A percentile compares a stretch with the other conserved stretches of the same genome.
These are phyloP conservation scores for Thereuonema tuberculata DNA, from an alignment of 1,140 invertebrate genomes.

Conservation along the genomic window DNA sequence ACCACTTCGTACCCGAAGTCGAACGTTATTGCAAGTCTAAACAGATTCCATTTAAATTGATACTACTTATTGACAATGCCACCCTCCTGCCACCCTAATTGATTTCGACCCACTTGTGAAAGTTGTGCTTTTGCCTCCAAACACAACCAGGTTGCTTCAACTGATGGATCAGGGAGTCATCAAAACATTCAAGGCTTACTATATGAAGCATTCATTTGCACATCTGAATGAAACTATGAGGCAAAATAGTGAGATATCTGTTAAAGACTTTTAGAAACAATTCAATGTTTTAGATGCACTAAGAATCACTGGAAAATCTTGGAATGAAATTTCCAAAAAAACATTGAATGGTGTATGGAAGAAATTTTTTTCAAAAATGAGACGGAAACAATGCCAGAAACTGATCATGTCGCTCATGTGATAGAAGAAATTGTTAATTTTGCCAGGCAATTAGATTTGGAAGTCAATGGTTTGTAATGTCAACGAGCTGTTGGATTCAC, in stretches of 20 bases:
- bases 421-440: slow-evolving; percentile 7
- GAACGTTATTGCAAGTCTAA: slow-evolving; percentile 12
- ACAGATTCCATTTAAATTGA: slow-evolving; percentile 14
- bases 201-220: slow-evolving; percentile 15
- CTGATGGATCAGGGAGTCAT: no score
- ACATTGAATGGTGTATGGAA: background rate
- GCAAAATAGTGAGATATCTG: background rate
- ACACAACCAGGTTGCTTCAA: slow-evolving; percentile 16
- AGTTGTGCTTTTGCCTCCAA: slow-evolving; percentile 17
- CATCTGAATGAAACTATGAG: slow-evolving; percentile 4
- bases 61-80: slow-evolving; percentile 20
- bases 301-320: background rate
- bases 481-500: background rate
- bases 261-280: background rate
- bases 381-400: slow-evolving; percentile 3
- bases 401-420: slow-evolving; percentile 5
- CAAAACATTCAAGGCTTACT: no score
- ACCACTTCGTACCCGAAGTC: slow-evolving; percentile 14
- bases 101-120: slow-evolving; percentile 10
- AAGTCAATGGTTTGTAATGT: slow-evolving; percentile 7
- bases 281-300: background rate
- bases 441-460: slow-evolving; percentile 8
- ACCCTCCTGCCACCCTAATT: slow-evolving; percentile 10
- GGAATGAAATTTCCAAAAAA: background rate
- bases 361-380: background rate